Conservation (phyloP, 2,113 vertebrate species). For the Tragelaphus buxtoni region DNA sequence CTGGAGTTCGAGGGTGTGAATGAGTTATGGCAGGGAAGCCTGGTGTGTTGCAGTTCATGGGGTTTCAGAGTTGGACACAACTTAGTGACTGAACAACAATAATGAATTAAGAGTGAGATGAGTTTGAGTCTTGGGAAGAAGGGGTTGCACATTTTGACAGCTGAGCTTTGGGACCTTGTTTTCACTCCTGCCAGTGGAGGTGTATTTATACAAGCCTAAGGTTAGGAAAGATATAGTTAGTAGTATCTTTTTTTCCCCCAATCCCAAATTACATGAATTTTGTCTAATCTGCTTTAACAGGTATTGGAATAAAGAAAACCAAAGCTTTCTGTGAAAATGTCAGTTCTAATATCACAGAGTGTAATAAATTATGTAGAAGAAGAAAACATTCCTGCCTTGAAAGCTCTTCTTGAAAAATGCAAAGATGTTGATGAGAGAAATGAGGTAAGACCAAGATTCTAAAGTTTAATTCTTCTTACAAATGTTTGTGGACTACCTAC, state of each 20-base stretch:
- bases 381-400: conserved; percentile 93
- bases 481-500: background rate
- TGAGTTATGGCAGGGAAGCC: background rate
- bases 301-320: conserved; percentile 2
- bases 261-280: background rate
- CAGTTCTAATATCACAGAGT: conserved; percentile 89
- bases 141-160: background rate
- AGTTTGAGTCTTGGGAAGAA: background rate
- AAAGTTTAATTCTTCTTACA: background rate
- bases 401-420: conserved; percentile 94
- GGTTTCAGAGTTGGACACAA: background rate
- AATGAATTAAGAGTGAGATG: background rate
- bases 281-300: conserved; percentile 45
- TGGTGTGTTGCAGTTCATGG: background rate
- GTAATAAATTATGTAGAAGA: conserved; percentile 94
- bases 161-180: background rate
- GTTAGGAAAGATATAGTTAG: background rate
- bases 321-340: conserved; percentile 85
- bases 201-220: background rate
- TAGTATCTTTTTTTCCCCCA: background rate
- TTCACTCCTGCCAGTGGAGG: background rate
- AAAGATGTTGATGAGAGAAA: conserved; percentile 96
- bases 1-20: background rate
- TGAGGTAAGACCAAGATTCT: conserved; percentile 84
- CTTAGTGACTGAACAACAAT: background rate